A percentile compares a stretch with the other conserved stretches of the same genome.
Conservation (phyloP, 2,797 vertebrate species). For the Myotis daubentonii region DNA sequence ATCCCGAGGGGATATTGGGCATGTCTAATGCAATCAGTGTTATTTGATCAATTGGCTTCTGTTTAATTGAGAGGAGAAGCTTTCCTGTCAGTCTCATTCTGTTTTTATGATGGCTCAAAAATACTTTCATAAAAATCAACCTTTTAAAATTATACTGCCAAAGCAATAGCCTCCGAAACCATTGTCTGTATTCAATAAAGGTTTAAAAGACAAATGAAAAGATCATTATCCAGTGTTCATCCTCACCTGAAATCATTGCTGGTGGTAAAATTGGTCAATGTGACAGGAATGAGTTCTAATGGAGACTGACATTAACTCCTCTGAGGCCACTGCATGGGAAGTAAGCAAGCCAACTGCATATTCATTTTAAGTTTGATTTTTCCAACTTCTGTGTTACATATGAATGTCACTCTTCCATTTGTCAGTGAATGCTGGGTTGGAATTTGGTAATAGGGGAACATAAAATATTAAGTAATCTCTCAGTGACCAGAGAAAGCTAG, state of each 20-base stretch:
- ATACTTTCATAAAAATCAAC: conserved; percentile 51
- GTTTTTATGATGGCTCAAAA: conserved; percentile 50
- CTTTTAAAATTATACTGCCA: conserved; percentile 40
- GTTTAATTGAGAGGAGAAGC: conserved; percentile 46
- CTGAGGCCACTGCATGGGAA: background rate
- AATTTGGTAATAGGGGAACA: background rate
- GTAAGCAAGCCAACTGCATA: background rate
- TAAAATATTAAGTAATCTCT: conserved; percentile 20
- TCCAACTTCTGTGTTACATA: background rate
- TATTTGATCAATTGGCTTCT: conserved; percentile 41
- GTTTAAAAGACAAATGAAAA: conserved; percentile 62
- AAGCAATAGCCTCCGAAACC: background rate
- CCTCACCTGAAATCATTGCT: conserved; percentile 55
- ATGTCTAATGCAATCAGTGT: conserved; percentile 35
- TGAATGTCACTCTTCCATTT: background rate
- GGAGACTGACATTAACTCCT: background rate
- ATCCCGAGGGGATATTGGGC: background rate
- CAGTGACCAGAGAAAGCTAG: background rate
- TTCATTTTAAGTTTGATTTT: background rate
- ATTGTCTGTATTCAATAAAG: conserved; percentile 48
- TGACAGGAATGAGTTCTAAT: background rate
- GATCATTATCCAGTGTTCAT: conserved; percentile 32
- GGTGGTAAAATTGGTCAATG: background rate
- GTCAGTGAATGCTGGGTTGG: background rate
- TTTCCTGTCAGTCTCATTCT: background rate